A percentile compares a stretch with the other conserved stretches of the same genome.
These are phyloP conservation scores for Cynopterus sphinx DNA, from an alignment of 2,797 vertebrate species.

Conservation along the genomic window DNA sequence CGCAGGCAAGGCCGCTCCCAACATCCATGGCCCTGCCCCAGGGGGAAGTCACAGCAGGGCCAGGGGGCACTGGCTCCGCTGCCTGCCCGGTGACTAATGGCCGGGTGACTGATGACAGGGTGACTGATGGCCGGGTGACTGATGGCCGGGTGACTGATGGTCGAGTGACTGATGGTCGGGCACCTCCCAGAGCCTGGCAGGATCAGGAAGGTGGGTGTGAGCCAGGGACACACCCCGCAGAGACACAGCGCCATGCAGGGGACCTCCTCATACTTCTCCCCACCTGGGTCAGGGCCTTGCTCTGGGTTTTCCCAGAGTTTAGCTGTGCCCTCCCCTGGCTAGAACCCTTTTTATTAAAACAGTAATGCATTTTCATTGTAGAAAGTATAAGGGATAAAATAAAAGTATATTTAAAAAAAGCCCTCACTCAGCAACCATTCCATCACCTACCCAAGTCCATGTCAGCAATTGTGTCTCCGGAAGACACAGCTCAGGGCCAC, in stretches of 20 bases:
- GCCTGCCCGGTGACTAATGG: background rate
- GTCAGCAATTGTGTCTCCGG: background rate
- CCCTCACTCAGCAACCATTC: background rate
- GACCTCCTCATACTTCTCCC: background rate
- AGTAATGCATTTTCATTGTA: background rate
- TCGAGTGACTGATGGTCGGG: too few relatives aligned
- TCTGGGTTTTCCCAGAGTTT: background rate
- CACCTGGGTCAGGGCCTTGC: background rate
- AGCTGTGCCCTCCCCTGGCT: background rate
- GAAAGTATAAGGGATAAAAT: background rate
- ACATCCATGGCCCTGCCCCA: too few relatives aligned
- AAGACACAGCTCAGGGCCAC: background rate
- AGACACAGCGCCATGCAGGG: background rate
- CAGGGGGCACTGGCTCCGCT: rapidly evolving
- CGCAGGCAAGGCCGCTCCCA: background rate
- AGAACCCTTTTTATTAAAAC: background rate
- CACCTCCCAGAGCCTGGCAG: background rate
- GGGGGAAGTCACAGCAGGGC: too few relatives aligned
- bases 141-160: too few relatives aligned
- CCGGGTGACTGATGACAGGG: too few relatives aligned
- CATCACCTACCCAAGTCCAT: background rate
- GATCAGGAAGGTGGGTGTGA: background rate
- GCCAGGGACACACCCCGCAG: background rate
- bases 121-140: too few relatives aligned
- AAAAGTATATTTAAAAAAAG: background rate